Percentiles rank a stretch among this genome's conserved stretches.
Evolutionary conservation across 2,888 invertebrate genomes (phyloP).

Genomic region (Mimachlamys varia): DNA sequence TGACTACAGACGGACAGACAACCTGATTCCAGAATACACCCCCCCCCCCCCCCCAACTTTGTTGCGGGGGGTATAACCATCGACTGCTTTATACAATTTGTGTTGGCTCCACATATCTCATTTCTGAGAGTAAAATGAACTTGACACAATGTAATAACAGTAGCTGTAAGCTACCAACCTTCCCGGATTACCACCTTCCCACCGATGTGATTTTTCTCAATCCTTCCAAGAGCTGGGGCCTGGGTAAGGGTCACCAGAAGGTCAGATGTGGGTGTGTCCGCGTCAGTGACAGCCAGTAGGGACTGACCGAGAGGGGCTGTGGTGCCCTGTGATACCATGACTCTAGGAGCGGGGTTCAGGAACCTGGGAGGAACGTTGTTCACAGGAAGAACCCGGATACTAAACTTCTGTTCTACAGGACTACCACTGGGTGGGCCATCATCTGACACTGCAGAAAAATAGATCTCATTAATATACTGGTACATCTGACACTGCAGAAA

Average conservation of each 20-base stretch:
- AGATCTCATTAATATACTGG: background rate
- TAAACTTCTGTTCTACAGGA: slow-evolving; percentile 69
- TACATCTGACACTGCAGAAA: slow-evolving; percentile 67
- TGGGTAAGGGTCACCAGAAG: slow-evolving; percentile 64
- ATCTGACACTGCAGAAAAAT: slow-evolving; percentile 65
- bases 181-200: slow-evolving; percentile 56
- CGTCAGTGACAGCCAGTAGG: slow-evolving; percentile 68
- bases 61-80: no score
- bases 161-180: slow-evolving; percentile 58
- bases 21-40: no score
- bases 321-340: slow-evolving; percentile 69
- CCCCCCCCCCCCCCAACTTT: no score
- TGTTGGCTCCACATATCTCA: no score
- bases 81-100: no score
- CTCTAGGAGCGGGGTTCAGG: slow-evolving; percentile 53
- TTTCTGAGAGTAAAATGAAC: no score
- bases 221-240: slow-evolving; percentile 64
- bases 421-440: slow-evolving; percentile 54
- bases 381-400: slow-evolving; percentile 72
- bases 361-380: slow-evolving; percentile 75
- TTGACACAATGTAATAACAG: no score
- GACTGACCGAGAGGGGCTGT: slow-evolving; percentile 65
- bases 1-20: no score
- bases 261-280: slow-evolving; percentile 68
- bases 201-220: slow-evolving; percentile 66